phyloP scores from a whole-genome alignment of 2,113 vertebrate genomes.

The Prinia subflava region DNA sequence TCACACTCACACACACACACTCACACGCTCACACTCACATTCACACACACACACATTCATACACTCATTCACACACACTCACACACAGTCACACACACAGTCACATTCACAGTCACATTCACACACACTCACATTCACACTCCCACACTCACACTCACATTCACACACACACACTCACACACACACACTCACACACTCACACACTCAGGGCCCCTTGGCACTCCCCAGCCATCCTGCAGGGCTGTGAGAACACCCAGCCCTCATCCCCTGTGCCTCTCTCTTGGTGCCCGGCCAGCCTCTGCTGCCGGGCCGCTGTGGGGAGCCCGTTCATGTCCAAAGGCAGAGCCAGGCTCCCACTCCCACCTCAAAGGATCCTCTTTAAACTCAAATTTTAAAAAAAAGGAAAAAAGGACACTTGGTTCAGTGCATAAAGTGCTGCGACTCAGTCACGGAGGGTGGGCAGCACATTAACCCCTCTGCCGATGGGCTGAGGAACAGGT shows the following conservation, averaged over 20 bases:
- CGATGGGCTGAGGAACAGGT: background rate
- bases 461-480: background rate
- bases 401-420: fast-evolving
- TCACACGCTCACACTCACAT: background rate
- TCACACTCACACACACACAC: background rate
- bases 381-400: fast-evolving
- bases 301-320: background rate
- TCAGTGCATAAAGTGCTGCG: background rate
- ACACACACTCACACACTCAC: background rate
- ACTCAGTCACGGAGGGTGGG: background rate
- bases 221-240: background rate
- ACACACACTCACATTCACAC: too few relatives aligned
- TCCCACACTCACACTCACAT: background rate
- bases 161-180: background rate
- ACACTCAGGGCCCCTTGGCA: fast-evolving
- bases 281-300: background rate
- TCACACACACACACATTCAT: too few relatives aligned
- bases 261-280: fast-evolving
- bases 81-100: background rate
- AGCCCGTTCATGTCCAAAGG: background rate
- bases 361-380: background rate
- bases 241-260: fast-evolving
- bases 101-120: too few relatives aligned
- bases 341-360: background rate
- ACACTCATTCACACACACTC: too few relatives aligned